These are phyloP conservation scores for Protobothrops mucrosquamatus DNA, from an alignment of 2,113 vertebrate species.

Conservation along the genomic window DNA sequence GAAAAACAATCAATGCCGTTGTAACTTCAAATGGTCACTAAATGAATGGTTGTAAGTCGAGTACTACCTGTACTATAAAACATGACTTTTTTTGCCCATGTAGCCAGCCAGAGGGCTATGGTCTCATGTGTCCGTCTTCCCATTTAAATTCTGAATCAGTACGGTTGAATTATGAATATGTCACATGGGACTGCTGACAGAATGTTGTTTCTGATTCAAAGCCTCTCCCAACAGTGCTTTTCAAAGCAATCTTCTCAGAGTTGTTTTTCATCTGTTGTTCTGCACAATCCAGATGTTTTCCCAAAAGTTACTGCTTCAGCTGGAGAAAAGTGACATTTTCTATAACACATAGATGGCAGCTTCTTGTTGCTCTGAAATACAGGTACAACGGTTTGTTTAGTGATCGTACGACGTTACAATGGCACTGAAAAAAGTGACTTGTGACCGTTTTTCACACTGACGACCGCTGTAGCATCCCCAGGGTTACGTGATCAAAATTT, in stretches of 20 bases:
- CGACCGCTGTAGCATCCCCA: background rate
- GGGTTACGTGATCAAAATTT: background rate
- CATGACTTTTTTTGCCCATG: background rate
- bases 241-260: background rate
- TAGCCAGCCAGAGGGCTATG: background rate
- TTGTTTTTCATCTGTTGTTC: background rate
- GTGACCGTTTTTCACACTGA: background rate
- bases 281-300: constrained; percentile 6
- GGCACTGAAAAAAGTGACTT: background rate
- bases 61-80: background rate
- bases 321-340: background rate
- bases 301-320: background rate
- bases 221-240: background rate
- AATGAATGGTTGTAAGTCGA: background rate
- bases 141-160: background rate
- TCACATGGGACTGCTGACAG: background rate
- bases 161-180: background rate
- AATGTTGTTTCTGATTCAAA: background rate
- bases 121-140: background rate
- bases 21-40: background rate
- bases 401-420: background rate
- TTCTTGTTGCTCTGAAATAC: background rate
- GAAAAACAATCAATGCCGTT: background rate
- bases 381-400: background rate
- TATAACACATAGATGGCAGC: too few relatives aligned